Percentiles rank a stretch among this genome's conserved stretches.
Conservation (phyloP, 2,797 vertebrate genomes). For the Xiphorhynchus erythropygius region DNA sequence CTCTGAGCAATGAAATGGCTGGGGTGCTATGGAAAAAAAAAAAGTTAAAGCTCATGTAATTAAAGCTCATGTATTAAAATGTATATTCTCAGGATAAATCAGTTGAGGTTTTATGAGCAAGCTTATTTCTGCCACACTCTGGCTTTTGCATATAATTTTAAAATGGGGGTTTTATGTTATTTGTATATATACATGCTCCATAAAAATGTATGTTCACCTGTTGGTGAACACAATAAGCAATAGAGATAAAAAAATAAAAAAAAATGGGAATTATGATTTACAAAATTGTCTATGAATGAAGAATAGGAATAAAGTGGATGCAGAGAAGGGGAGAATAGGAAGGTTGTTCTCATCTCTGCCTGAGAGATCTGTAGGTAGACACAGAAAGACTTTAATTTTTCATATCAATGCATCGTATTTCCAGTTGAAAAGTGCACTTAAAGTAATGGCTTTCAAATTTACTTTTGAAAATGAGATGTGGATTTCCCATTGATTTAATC, state of each 20-base stretch:
- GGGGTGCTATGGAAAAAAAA: background rate
- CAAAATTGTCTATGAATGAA: background rate
- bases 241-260: background rate
- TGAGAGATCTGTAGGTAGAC: background rate
- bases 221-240: background rate
- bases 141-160: background rate
- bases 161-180: background rate
- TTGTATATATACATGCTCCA: background rate
- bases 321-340: background rate
- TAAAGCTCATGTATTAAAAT: conserved; percentile 23
- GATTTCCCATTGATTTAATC: background rate
- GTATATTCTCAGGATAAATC: background rate
- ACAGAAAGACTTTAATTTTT: background rate
- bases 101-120: background rate
- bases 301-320: background rate
- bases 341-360: background rate
- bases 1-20: background rate
- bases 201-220: background rate
- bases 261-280: background rate
- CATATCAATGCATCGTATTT: background rate
- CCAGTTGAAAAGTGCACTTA: background rate
- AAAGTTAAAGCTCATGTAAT: background rate
- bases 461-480: background rate
- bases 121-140: background rate
- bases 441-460: background rate